These are phyloP conservation scores for Crotalus tigris DNA, from an alignment of 2,113 vertebrate species.

Conservation along the genomic window DNA sequence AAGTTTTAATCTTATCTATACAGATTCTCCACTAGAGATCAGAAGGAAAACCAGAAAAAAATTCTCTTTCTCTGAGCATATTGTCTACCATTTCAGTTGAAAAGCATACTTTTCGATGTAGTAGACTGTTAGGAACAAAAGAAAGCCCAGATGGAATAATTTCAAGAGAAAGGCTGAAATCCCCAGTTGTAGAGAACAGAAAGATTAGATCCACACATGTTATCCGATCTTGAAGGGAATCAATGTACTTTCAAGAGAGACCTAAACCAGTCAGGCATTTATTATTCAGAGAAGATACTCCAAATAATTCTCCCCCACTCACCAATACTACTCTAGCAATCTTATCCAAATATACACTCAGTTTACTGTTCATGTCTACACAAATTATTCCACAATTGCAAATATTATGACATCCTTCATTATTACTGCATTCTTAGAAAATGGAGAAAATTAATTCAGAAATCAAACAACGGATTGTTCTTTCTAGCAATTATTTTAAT, in stretches of 20 bases:
- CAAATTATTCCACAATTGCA: neutral
- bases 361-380: neutral
- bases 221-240: neutral
- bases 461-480: neutral
- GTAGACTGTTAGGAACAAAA: neutral
- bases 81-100: neutral
- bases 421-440: neutral
- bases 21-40: conserved; percentile 2
- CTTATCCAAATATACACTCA: neutral
- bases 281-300: neutral
- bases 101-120: neutral
- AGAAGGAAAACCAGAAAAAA: neutral
- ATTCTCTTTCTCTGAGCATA: neutral
- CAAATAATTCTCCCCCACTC: neutral
- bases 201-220: neutral
- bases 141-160: neutral
- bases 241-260: neutral
- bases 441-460: neutral
- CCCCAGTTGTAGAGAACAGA: neutral
- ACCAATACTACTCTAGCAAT: neutral
- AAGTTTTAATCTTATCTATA: neutral
- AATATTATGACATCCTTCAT: neutral
- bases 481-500: neutral
- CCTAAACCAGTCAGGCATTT: neutral
- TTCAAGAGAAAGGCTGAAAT: neutral